These are phyloP conservation scores for Rhamnusium bicolor DNA, from an alignment of 2,888 invertebrate species.

Conservation along the genomic window DNA sequence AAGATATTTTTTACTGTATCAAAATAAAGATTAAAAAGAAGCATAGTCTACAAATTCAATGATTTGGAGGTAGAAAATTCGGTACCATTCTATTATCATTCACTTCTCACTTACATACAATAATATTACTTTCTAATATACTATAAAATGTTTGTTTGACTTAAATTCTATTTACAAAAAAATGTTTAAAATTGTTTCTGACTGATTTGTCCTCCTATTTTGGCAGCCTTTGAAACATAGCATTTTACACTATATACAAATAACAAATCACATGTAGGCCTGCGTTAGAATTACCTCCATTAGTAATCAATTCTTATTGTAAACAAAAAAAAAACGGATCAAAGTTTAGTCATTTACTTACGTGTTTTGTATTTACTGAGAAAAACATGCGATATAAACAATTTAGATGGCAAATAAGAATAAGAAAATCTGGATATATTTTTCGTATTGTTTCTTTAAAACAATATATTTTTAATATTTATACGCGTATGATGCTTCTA, in stretches of 20 bases:
- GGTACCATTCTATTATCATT: constrained; percentile 18
- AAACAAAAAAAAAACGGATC: too few relatives aligned
- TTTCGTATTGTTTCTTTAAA: too few relatives aligned
- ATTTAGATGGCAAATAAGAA: too few relatives aligned
- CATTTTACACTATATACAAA: constrained; percentile 14
- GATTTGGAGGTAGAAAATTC: constrained; percentile 22
- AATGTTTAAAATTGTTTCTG: neutral
- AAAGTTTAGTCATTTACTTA: too few relatives aligned
- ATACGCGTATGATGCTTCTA: too few relatives aligned
- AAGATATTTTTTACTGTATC: neutral
- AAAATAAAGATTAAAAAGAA: neutral
- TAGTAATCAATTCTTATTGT: too few relatives aligned
- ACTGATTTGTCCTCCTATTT: neutral
- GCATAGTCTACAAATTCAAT: neutral
- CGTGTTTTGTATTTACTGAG: too few relatives aligned
- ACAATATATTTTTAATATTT: too few relatives aligned
- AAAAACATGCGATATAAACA: too few relatives aligned
- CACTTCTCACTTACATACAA: constrained; percentile 1
- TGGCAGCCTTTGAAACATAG: constrained; percentile 15
- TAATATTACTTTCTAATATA: neutral
- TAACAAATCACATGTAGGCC: neutral
- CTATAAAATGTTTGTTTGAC: neutral
- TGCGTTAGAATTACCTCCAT: too few relatives aligned
- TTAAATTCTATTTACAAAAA: constrained; percentile 18
- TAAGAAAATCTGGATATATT: too few relatives aligned